Base-by-base conservation (phyloP, 2,797 vertebrate species). In the Pseudomugil gertrudae region DNA sequence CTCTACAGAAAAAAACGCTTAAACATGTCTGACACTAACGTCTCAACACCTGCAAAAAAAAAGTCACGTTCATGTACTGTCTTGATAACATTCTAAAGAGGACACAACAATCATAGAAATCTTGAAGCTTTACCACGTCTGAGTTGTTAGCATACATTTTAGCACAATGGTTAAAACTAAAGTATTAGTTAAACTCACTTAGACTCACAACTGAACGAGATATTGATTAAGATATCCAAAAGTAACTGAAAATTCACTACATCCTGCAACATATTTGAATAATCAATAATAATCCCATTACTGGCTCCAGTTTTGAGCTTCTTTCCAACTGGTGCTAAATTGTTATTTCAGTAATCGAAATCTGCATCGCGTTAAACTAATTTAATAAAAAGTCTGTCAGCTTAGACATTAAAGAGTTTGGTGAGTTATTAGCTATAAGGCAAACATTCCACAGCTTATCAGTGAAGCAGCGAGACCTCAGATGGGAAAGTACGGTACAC, bases 361-460 rank as follows among this genome's bases (percentile, higher is more conserved):
- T 3, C 0, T 17, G 24, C 17, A 15, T 61, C 1, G n/a, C 29
- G 58, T 3, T 6, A 54, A 72, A 43, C n/a, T n/a, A n/a, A n/a
- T n/a, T n/a, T n/a, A n/a, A n/a, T n/a, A n/a, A n/a, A 56, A n/a
- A 15, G 23, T 71, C 52, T 54, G 68, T 69, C 78, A 69, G 80
- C 64, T 84, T 66, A 52, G 69, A 48, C 63, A 70, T 76, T 74
- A 64, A 47, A 26, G 29, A 35, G 66, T 68, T 64, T 80, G 75
- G 86, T 90, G 81, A 92, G 81, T 84, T 80, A 92, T 91, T 91
- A 92, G 81, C 84, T 55, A 63, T 74, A 83, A 84, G 68, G 80
- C 84, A 90, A 91, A 92, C 90, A 92, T 92, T 91, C 90, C 92
- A 84, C 50, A 69, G 79, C 84, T 90, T 92, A 92, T 91, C 90